Evolutionary conservation across 2,888 invertebrate species (phyloP).

Genomic region (Melieria picta): DNA sequence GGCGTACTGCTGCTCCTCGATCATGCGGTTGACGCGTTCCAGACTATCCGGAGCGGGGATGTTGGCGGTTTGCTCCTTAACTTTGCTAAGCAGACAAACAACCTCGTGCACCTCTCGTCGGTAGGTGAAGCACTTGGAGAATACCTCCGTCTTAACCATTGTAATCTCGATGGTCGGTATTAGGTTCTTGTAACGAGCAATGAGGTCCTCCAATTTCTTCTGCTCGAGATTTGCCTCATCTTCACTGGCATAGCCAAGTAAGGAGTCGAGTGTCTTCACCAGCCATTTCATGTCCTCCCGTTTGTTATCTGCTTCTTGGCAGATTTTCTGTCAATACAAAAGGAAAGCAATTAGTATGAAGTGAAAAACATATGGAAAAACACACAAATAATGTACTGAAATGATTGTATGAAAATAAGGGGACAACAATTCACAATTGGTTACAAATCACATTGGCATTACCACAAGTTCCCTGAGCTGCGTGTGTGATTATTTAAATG

Average conservation of each 20-base stretch:
- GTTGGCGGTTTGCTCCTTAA: slow-evolving; percentile 78
- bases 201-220: slow-evolving; percentile 81
- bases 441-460: slow-evolving; percentile 46
- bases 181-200: slow-evolving; percentile 88
- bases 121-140: slow-evolving; percentile 92
- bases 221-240: slow-evolving; percentile 84
- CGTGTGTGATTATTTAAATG: slow-evolving; percentile 47
- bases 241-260: slow-evolving; percentile 84
- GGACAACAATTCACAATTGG: not conserved
- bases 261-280: slow-evolving; percentile 87
- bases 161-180: slow-evolving; percentile 93
- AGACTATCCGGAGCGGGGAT: slow-evolving; percentile 75
- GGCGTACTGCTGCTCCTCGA: slow-evolving; percentile 84
- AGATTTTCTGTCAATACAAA: slow-evolving; percentile 75
- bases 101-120: slow-evolving; percentile 89
- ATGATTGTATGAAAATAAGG: slow-evolving; percentile 16
- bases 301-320: slow-evolving; percentile 88
- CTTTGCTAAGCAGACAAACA: slow-evolving; percentile 79
- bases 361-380: not conserved
- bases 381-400: not conserved
- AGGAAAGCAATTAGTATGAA: slow-evolving; percentile 13
- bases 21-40: slow-evolving; percentile 78
- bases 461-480: slow-evolving; percentile 68
- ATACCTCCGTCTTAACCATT: slow-evolving; percentile 91
- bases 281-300: slow-evolving; percentile 96